Evolutionary conservation across 2,888 invertebrate genomes (phyloP), one percentile per base, ranked within the genome.

Genomic region (Dasysyrphus tricinctus): DNA sequence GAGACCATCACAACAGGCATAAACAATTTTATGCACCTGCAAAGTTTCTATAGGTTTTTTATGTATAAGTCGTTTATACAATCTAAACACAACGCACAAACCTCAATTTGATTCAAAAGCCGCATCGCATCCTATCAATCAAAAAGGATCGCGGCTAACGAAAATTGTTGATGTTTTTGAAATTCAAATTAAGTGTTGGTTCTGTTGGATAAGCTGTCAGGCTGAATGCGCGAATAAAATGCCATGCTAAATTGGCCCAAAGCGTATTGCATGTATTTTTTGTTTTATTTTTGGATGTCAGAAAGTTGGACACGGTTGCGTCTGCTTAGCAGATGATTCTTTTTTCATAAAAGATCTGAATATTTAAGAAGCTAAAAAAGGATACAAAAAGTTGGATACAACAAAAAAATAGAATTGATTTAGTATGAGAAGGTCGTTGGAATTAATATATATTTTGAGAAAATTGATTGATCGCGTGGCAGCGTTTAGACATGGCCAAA

Each of bases 381-480:
- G 29, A 69, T 54, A 9, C 6, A 12, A 42, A 37, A 39, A 42
- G 4, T 3, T n/a, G n/a, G n/a, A n/a, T 24, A 24, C 1, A 24
- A 24, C 24, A 24, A 29, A 44, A 61, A 32, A n/a, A 19, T 16
- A 19, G 56, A 65, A 73, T 47, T 81, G 76, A 81, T 70, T 80
- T 49, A 63, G 74, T 54, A 29, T 14, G 14, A 7, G 5, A 8
- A 59, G 32, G 39, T 32, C 32, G 6, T 32, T 4, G 5, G 24
- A 19, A n/a, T 37, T 34, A 51, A 51, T 44, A 69, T 24, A 44
- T 19, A 37, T 19, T 59, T 59, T 19, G n/a, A 29, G 44, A 39
- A 74, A 77, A 85, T 85, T 85, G 85, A 85, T 85, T 77, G 80
- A 85, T 85, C 80, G 85, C 85, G 73, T 85, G 80, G 80, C 85